phyloP scores from a whole-genome alignment of 2,113 vertebrate species.

The Semicossyphus pulcher region DNA sequence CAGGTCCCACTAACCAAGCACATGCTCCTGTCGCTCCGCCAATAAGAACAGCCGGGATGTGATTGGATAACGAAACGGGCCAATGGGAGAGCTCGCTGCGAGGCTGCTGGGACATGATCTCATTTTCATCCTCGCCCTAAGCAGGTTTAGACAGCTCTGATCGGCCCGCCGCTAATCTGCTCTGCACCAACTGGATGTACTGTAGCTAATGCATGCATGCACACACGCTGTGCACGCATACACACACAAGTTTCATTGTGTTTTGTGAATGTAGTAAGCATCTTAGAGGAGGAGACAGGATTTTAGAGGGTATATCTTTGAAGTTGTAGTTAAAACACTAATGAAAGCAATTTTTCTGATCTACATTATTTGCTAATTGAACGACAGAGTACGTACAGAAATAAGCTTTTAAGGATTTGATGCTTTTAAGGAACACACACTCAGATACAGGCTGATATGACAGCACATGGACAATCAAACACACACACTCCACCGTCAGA shows the following conservation, averaged over 20 bases:
- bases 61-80: conserved; percentile 59
- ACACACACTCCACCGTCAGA: conserved; percentile 36
- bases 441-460: conserved; percentile 16
- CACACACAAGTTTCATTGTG: not conserved
- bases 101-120: conserved; percentile 71
- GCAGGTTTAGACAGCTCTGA: conserved; percentile 63
- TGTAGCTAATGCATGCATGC: conserved; percentile 41
- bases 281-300: not conserved
- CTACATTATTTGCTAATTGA: not conserved
- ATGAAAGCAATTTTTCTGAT: not conserved
- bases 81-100: conserved; percentile 57
- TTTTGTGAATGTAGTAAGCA: not conserved
- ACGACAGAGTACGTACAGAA: not conserved
- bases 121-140: conserved; percentile 72
- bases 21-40: conserved; percentile 5
- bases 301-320: not conserved
- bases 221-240: not conserved
- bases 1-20: conserved; percentile 12
- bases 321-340: not conserved
- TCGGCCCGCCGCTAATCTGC: conserved; percentile 60
- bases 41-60: conserved; percentile 37
- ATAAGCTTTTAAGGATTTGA: conserved; percentile 17
- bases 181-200: conserved; percentile 39
- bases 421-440: conserved; percentile 7
- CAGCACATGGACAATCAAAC: conserved; percentile 32